A percentile compares a stretch with the other conserved stretches of the same genome.
These are phyloP conservation scores for Paratilapia polleni DNA, from an alignment of 2,113 vertebrate genomes.

Conservation along the genomic window DNA sequence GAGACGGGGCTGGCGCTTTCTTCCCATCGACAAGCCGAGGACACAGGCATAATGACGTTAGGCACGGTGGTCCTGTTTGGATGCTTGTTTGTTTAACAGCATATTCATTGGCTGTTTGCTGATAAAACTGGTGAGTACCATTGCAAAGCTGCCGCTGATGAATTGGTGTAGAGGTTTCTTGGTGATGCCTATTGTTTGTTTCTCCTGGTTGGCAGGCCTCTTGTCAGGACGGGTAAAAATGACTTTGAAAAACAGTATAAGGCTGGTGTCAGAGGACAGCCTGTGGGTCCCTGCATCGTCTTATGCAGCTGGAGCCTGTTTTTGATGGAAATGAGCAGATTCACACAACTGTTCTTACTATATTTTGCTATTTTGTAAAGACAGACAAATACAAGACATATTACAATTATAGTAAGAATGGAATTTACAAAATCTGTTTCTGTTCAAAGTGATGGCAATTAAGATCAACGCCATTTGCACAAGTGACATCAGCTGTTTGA, in stretches of 20 bases:
- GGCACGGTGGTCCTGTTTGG: slow-evolving; percentile 69
- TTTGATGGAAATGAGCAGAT: slow-evolving; percentile 18
- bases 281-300: slow-evolving; percentile 10
- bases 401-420: background rate
- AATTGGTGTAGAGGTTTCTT: slow-evolving; percentile 34
- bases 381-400: background rate
- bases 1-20: slow-evolving; percentile 66
- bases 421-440: background rate
- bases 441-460: slow-evolving; percentile 39
- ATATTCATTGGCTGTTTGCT: slow-evolving; percentile 70
- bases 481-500: slow-evolving; percentile 52
- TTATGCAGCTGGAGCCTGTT: background rate
- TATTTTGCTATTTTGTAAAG: background rate
- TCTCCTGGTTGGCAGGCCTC: background rate
- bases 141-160: slow-evolving; percentile 43
- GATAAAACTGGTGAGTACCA: slow-evolving; percentile 63
- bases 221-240: slow-evolving; percentile 43
- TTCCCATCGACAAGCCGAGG: slow-evolving; percentile 45
- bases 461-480: slow-evolving; percentile 16
- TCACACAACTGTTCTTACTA: background rate
- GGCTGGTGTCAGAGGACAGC: slow-evolving; percentile 27
- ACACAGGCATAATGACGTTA: slow-evolving; percentile 71
- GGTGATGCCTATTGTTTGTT: slow-evolving; percentile 46
- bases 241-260: slow-evolving; percentile 62
- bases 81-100: slow-evolving; percentile 73